Percentiles rank a stretch among this genome's conserved stretches.
phyloP scores from a whole-genome alignment of 2,113 vertebrate genomes.

The Trematocara unimaculatum region DNA sequence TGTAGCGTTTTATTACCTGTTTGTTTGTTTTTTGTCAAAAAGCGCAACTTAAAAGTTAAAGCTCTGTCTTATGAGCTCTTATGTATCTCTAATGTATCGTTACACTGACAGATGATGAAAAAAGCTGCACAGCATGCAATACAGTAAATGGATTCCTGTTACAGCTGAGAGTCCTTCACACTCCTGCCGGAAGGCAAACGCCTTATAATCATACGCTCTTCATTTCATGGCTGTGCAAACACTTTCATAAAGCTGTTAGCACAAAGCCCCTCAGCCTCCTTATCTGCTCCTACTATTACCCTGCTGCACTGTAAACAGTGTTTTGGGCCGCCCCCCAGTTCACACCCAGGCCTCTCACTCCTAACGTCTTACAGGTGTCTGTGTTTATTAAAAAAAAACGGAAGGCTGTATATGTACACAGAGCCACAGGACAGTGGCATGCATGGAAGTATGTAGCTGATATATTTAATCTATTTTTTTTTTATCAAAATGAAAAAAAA shows the following conservation, averaged over 20 bases:
- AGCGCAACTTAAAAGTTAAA: neutral
- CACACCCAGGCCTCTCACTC: neutral
- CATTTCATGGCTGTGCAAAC: neutral
- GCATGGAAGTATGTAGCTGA: neutral
- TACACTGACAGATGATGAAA: neutral
- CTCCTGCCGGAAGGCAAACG: neutral
- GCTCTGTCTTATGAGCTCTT: neutral
- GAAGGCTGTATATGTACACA: neutral
- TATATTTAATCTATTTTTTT: neutral
- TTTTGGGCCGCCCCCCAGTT: neutral
- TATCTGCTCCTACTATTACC: neutral
- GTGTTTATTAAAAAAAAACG: neutral
- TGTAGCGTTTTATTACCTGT: neutral
- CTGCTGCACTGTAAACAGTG: neutral
- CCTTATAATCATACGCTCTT: neutral
- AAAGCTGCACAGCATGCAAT: neutral
- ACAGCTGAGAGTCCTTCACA: neutral
- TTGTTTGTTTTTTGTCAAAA: neutral
- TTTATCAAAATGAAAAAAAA: neutral
- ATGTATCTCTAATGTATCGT: neutral
- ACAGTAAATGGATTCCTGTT: neutral
- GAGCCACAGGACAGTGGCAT: neutral
- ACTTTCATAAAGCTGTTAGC: neutral
- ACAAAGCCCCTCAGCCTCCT: neutral
- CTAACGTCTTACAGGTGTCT: neutral